Percentiles rank a stretch among this genome's conserved stretches.
Evolutionary conservation across 2,113 vertebrate species (phyloP).

Genomic region (Sorex fumeus): DNA sequence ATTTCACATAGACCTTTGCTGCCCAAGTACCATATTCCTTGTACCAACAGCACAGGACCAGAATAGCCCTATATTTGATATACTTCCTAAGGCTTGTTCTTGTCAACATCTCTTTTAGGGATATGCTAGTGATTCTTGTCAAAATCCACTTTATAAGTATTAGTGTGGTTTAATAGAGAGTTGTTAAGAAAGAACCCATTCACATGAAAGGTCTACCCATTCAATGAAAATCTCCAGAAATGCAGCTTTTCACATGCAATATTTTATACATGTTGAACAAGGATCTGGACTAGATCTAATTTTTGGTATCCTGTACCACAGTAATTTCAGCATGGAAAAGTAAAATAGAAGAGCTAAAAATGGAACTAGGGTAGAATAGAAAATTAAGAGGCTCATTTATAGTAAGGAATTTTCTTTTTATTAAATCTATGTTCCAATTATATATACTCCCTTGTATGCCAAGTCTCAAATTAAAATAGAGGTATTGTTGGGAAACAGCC

Average conservation of each 20-base stretch:
- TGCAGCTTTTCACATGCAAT: neutral
- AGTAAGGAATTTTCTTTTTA: too few species aligned
- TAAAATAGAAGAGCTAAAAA: too few species aligned
- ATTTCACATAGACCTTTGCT: too few species aligned
- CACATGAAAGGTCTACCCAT: neutral
- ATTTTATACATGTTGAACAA: neutral
- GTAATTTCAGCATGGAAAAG: too few species aligned
- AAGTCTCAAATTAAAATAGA: too few species aligned
- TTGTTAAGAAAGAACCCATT: neutral
- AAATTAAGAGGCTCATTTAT: too few species aligned
- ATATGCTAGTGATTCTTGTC: neutral
- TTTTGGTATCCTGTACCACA: too few species aligned
- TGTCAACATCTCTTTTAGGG: neutral
- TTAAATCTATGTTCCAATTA: too few species aligned
- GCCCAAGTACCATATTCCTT: too few species aligned
- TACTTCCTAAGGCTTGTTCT: neutral
- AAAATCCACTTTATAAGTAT: neutral
- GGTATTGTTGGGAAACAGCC: too few species aligned
- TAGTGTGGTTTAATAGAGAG: neutral
- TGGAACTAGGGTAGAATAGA: too few species aligned
- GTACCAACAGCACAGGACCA: neutral
- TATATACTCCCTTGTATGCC: too few species aligned
- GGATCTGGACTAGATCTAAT: neutral
- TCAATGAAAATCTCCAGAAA: constrained; percentile 18
- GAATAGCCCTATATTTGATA: neutral